phyloP scores from a whole-genome alignment of 2,113 vertebrate species.

The human (Homo sapiens) region GRCh38 chr4:12910501-12911000 shows the following conservation, averaged over 20 bases:
- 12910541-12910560: background rate
- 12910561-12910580: background rate
- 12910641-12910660: background rate
- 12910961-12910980: background rate
- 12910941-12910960: background rate
- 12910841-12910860: background rate
- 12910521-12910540: no score
- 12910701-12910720: background rate
- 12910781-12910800: background rate
- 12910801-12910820: background rate
- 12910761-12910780: background rate
- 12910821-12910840: background rate
- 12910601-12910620: background rate
- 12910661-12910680: background rate
- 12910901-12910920: background rate
- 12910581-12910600: background rate
- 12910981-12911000: background rate
- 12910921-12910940: background rate
- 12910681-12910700: background rate
- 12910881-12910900: background rate
- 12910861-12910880: background rate
- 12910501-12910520: background rate
- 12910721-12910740: background rate
- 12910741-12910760: background rate
- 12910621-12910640: background rate